Evolutionary conservation across 2,888 invertebrate genomes (phyloP).

Genomic region (Nebria salina): DNA sequence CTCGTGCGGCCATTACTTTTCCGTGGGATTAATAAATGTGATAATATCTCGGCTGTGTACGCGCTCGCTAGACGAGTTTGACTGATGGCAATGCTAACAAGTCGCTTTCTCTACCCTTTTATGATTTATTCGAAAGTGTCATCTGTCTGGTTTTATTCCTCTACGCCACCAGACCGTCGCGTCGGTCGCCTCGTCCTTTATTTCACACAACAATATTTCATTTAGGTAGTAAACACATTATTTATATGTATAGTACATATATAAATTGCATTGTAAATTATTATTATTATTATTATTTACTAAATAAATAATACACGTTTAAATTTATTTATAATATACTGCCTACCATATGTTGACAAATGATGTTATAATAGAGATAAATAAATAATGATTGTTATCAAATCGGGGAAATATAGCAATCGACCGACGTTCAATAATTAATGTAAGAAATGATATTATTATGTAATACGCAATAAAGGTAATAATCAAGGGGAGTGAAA

Average conservation of each 20-base stretch:
- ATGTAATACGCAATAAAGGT: background rate
- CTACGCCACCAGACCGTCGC: background rate
- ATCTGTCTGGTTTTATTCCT: background rate
- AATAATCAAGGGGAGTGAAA: background rate
- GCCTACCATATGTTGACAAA: too few species aligned
- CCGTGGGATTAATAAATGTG: slow-evolving; percentile 15
- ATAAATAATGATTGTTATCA: too few species aligned
- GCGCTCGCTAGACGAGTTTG: background rate
- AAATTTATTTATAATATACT: background rate
- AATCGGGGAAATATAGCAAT: background rate
- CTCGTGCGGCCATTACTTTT: background rate
- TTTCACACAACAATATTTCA: background rate
- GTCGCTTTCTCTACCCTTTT: slow-evolving; percentile 7
- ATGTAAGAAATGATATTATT: background rate
- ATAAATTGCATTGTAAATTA: background rate
- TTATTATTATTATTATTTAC: background rate
- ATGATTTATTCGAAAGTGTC: background rate
- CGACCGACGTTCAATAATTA: background rate
- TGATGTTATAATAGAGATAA: too few species aligned
- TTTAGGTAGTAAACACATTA: background rate
- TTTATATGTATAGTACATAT: background rate
- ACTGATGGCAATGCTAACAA: slow-evolving; percentile 22
- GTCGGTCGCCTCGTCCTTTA: background rate
- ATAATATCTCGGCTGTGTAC: slow-evolving; percentile 5
- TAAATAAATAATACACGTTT: background rate